A percentile compares a stretch with the other conserved stretches of the same genome.
Evolutionary conservation across 2,797 vertebrate genomes (phyloP).

Genomic region (Triplophysa yarkandensis): DNA sequence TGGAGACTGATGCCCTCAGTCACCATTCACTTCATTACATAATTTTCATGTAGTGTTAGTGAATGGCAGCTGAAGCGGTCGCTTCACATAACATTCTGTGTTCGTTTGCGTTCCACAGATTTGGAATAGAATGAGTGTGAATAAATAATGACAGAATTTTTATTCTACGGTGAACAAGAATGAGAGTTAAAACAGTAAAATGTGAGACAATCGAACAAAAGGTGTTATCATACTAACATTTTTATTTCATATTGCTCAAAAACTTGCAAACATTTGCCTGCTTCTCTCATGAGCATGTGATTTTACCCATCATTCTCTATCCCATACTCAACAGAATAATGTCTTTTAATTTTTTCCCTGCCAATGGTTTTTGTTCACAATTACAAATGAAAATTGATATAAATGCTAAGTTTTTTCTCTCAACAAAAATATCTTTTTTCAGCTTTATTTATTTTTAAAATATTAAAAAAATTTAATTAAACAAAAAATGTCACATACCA

Average conservation of each 20-base stretch:
- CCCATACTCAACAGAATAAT: neutral
- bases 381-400: too few relatives aligned
- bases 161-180: neutral
- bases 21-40: neutral
- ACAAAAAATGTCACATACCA: too few relatives aligned
- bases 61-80: neutral
- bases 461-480: neutral
- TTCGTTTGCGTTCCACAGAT: neutral
- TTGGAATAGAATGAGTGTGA: neutral
- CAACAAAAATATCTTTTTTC: neutral
- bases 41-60: neutral
- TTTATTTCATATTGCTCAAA: neutral
- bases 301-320: neutral
- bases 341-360: neutral
- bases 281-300: constrained; percentile 2
- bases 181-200: neutral
- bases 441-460: neutral
- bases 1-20: neutral
- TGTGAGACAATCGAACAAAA: neutral
- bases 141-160: neutral
- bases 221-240: neutral
- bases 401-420: too few relatives aligned
- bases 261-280: neutral
- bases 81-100: neutral
- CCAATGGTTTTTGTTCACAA: too few relatives aligned